phyloP scores from a whole-genome alignment of 2,113 vertebrate genomes.

The Protomyctophum bolini region DNA sequence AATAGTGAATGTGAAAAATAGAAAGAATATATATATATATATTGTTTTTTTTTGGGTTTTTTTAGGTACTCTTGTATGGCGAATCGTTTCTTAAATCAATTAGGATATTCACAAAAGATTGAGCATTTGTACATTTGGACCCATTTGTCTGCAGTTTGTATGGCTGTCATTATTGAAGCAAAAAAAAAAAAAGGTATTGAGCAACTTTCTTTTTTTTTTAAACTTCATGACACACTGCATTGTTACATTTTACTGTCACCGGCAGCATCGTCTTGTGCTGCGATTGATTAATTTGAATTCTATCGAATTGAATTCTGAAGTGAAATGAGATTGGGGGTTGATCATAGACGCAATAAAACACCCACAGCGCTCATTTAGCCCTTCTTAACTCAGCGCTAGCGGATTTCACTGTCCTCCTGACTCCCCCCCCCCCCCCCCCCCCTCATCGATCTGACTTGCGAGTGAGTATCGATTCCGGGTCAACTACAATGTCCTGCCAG shows the following conservation, averaged over 20 bases:
- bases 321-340: neutral
- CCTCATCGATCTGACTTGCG: constrained; percentile 41
- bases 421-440: too few species aligned
- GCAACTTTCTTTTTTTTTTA: neutral
- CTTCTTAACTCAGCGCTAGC: too few species aligned
- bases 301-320: neutral
- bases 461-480: constrained; percentile 46
- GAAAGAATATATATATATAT: too few species aligned
- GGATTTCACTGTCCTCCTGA: too few species aligned
- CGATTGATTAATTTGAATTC: neutral
- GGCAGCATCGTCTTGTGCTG: too few species aligned
- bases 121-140: neutral
- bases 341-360: too few species aligned
- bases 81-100: neutral
- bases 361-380: too few species aligned
- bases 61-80: neutral
- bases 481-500: constrained; percentile 5
- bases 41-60: too few species aligned
- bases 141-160: neutral
- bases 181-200: too few species aligned
- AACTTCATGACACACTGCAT: too few species aligned
- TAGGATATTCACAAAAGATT: neutral
- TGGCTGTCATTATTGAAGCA: neutral
- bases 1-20: too few species aligned
- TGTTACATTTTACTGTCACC: too few species aligned